These are phyloP conservation scores for Notiomystis cincta DNA, from an alignment of 2,113 vertebrate genomes.

Conservation along the genomic window DNA sequence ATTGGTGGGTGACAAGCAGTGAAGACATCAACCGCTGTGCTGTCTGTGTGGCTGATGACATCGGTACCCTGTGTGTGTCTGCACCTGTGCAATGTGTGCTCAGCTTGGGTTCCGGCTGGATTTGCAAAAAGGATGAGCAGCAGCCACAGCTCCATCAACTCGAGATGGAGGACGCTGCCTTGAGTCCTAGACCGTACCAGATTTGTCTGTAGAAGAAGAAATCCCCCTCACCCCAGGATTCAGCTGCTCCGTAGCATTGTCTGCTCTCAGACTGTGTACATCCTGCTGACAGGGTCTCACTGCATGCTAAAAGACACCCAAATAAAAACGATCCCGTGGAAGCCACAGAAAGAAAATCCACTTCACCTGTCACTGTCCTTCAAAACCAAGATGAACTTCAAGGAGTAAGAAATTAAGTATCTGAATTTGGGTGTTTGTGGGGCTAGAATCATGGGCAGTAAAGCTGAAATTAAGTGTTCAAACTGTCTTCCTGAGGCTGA, in stretches of 20 bases:
- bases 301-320: neutral
- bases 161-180: neutral
- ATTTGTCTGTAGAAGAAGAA: neutral
- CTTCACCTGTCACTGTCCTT: neutral
- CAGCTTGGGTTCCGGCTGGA: neutral
- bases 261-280: neutral
- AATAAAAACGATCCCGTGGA: neutral
- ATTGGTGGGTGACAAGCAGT: neutral
- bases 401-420: neutral
- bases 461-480: neutral
- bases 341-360: neutral
- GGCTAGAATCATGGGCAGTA: neutral
- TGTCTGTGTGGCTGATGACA: accelerated
- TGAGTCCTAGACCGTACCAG: neutral
- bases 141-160: neutral
- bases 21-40: neutral
- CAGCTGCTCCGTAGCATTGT: neutral
- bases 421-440: neutral
- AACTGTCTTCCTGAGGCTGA: neutral
- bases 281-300: neutral
- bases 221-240: neutral
- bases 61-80: neutral
- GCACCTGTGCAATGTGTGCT: neutral
- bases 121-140: neutral
- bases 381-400: neutral